Evolutionary conservation across 2,113 vertebrate genomes (phyloP).

Genomic region (Cheilinus undulatus): DNA sequence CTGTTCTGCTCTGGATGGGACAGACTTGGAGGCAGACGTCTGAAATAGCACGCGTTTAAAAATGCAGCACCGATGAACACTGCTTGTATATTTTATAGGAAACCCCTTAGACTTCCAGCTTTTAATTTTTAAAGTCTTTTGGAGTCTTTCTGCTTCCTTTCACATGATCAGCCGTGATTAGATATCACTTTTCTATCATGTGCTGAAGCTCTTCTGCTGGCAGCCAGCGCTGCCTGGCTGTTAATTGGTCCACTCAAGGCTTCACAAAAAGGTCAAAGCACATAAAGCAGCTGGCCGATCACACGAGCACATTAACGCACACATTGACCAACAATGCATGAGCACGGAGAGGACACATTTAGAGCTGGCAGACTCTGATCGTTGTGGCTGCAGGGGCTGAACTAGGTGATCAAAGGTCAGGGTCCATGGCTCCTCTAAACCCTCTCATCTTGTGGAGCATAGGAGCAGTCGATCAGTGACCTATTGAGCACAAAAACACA

Average conservation of each 20-base stretch:
- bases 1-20: conserved; percentile 29
- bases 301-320: conserved; percentile 48
- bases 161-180: conserved; percentile 13
- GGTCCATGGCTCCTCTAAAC: conserved; percentile 55
- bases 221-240: conserved; percentile 38
- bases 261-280: conserved; percentile 64
- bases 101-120: conserved; percentile 35
- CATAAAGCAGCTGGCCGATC: conserved; percentile 70
- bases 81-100: conserved; percentile 55
- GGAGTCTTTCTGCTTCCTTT: conserved; percentile 17
- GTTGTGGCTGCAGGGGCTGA: conserved; percentile 43
- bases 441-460: conserved; percentile 55
- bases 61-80: conserved; percentile 44
- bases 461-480: conserved; percentile 49
- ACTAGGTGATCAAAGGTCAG: conserved; percentile 42
- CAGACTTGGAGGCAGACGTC: conserved; percentile 27
- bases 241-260: conserved; percentile 69
- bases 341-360: conserved; percentile 34
- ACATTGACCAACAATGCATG: conserved; percentile 30
- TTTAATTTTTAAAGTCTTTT: conserved; percentile 30
- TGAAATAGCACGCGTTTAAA: conserved; percentile 56
- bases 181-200: conserved; percentile 20
- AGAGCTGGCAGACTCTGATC: conserved; percentile 19
- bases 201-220: conserved; percentile 38
- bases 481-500: conserved; percentile 16